phyloP scores from a whole-genome alignment of 2,888 invertebrate species.

The Unio delphinus region DNA sequence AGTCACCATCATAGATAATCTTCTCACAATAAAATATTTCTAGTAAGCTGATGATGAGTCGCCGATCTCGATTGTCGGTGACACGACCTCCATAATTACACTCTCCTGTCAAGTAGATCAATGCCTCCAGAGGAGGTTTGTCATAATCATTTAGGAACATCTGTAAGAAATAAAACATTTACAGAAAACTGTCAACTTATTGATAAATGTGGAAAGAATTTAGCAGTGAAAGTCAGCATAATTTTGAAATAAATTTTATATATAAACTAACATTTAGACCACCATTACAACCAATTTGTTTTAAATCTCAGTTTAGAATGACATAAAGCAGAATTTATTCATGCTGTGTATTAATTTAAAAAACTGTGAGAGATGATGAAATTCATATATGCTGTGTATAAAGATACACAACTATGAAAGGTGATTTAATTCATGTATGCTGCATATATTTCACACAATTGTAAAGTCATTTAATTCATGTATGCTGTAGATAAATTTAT shows the following conservation, averaged over 20 bases:
- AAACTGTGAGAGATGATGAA: too few species aligned
- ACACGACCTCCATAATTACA: conserved; percentile 72
- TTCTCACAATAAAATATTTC: conserved; percentile 64
- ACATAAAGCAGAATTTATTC: too few species aligned
- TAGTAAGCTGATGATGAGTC: conserved; percentile 67
- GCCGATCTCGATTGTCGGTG: conserved; percentile 69
- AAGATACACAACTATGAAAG: too few species aligned
- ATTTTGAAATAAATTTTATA: background rate
- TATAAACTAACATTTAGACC: too few species aligned
- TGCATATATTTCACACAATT: too few species aligned
- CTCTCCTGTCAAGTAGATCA: conserved; percentile 70
- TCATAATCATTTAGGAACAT: conserved; percentile 72
- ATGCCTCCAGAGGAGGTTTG: conserved; percentile 68
- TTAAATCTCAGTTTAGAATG: too few species aligned
- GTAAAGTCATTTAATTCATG: too few species aligned
- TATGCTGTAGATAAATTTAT: too few species aligned
- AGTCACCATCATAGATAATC: conserved; percentile 56
- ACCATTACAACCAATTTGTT: too few species aligned
- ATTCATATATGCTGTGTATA: too few species aligned
- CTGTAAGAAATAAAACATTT: conserved; percentile 42
- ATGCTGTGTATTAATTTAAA: too few species aligned
- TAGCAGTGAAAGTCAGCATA: background rate
- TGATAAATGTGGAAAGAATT: background rate
- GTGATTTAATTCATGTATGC: too few species aligned
- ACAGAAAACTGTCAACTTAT: background rate